Base-by-base conservation (phyloP, 1,140 invertebrate species). In the Zaprionus davidi region DNA sequence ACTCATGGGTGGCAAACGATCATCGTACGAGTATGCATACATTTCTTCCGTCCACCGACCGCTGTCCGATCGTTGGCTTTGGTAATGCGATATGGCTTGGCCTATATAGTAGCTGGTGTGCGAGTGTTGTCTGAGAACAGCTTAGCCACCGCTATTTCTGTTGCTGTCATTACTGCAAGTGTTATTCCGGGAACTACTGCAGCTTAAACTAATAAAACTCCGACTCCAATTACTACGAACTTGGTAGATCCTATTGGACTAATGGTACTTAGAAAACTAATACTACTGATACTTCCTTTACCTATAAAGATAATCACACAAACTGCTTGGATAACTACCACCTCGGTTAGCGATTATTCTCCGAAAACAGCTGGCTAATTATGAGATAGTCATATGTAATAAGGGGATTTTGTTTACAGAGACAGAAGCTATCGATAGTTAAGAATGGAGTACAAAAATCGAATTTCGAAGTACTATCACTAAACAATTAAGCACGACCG, bases 91-190 rank as follows among this genome's bases (percentile, higher is more conserved):
- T 75, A 75, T 56, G 36, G 22, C 46, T 20, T 75, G 72, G 72
- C 72, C 72, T 75, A 75, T 70, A 75, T 70, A 49, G 51, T 56
- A 70, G 41, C 41, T 75, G 72, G 72, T 74, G 22, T 69, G n/a
- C 34, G 44, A 38, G 17, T 41, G 41, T n/a, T 9, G 41, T 46
- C 41, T 46, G 41, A n/a, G 41, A 46, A 46, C n/a, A 46, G 41
- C 41, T 46, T 17, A 17, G n/a, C 41, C n/a, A 46, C n/a, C 9
- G 41, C 41, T 11, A n/a, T 46, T 46, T 46, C 41, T 46, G n/a
- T 3, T 44, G n/a, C n/a, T 17, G 41, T n/a, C 41, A 44, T 44
- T 44, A 44, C 41, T 46, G 41, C n/a, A 46, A 46, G 41, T 46
- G 41, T 17, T 46, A 46, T 46, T 46, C 41, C 41, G n/a, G n/a